Conservation (phyloP, 2,888 invertebrate species). For the Hirtodrosophila confusa region DNA sequence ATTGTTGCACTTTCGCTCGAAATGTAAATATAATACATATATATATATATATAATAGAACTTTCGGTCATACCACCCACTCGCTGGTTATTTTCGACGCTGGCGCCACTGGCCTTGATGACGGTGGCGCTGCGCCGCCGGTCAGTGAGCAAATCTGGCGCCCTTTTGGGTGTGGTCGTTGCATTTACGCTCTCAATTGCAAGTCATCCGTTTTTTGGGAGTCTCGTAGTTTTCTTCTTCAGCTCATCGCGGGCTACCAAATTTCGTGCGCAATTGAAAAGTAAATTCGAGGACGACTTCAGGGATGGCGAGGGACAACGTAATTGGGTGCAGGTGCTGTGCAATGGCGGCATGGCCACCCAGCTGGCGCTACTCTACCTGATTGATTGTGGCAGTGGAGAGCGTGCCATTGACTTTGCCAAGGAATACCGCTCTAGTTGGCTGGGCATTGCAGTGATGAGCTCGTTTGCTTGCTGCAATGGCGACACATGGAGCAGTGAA, state of each 20-base stretch:
- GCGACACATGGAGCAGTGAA: constrained; percentile 97
- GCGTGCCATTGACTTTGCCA: constrained; percentile 90
- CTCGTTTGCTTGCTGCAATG: constrained; percentile 92
- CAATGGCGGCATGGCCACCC: constrained; percentile 93
- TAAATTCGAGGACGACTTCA: constrained; percentile 90
- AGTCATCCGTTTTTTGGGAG: constrained; percentile 91
- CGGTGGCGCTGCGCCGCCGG: constrained; percentile 88
- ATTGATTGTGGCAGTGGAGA: constrained; percentile 92
- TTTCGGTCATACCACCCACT: constrained; percentile 80
- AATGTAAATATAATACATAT: too few species aligned
- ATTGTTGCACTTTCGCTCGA: constrained; percentile 4
- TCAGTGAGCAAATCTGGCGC: constrained; percentile 90
- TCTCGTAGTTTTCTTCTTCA: constrained; percentile 90
- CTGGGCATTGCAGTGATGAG: constrained; percentile 91
- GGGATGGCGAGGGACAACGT: constrained; percentile 92
- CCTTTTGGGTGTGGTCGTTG: constrained; percentile 88
- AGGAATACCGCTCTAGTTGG: constrained; percentile 92
- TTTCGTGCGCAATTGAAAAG: constrained; percentile 88
- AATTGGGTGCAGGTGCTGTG: constrained; percentile 96
- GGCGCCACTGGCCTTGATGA: constrained; percentile 87
- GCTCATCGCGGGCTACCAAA: constrained; percentile 92
- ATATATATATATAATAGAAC: too few species aligned
- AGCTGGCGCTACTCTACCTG: constrained; percentile 90
- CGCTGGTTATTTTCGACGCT: constrained; percentile 83
- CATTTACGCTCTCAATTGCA: constrained; percentile 90